Evolutionary conservation across 1,140 invertebrate species (phyloP), one percentile per base, ranked within the genome.

Genomic region (Pogonomyrmex californicus): DNA sequence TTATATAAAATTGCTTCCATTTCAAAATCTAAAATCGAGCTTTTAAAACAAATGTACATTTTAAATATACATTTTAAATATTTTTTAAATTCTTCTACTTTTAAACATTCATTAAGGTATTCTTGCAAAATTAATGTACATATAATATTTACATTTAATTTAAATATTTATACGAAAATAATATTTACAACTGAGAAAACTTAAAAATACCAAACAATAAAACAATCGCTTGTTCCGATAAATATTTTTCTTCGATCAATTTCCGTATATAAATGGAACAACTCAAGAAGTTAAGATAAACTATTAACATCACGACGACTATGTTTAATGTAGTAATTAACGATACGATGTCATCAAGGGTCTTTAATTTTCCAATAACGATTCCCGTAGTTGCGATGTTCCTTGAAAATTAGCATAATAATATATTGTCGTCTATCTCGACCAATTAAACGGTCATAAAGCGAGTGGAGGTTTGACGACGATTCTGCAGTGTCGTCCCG

Each of bases 361-460:
- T 76, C 87, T 87, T 91, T 91, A 91, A 91, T 91, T 89, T 91
- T 71, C 68, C 49, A 44, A 83, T 81, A 88, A 91, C 90, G 85
- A 90, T 91, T 91, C 85, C 75, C 87, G 79, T 73, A 71, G 68
- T 90, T 73, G 85, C 87, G 62, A 90, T 77, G 85, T 91, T 90
- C 87, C 90, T 90, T 86, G 88, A 87, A 91, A 93, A 93, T 93
- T 93, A 93, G 89, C 93, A 92, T 93, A 92, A 93, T 91, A 92
- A 91, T 93, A 88, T 91, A 91, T 88, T 85, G 89, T 91, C 91
- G 92, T 88, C 90, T 91, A 91, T 93, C 90, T 91, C 91, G 90
- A 86, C 90, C 92, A 93, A 93, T 93, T 93, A 93, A 93, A 93
- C 65, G 90, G 91, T 87, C 91, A 93, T 93, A 93, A 93, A 93